Base-by-base conservation (phyloP, 2,888 invertebrate species). In the Panopea generosa region DNA sequence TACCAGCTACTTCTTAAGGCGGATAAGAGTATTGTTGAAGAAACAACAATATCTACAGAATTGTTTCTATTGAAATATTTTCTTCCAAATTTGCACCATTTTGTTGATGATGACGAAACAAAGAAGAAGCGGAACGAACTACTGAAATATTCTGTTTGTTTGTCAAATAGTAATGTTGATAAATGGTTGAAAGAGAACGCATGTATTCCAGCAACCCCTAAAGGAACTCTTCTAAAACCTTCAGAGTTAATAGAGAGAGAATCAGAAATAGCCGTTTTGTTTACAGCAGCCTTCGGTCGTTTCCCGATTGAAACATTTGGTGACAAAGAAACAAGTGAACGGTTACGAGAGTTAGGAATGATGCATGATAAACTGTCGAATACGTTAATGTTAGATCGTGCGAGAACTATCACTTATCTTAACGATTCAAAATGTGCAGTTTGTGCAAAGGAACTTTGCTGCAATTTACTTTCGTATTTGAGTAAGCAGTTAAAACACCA, bases 41-140 rank as follows among this genome's bases (percentile, higher is more conserved):
- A 18, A 16, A 56, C 49, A 26, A 74, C 77, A n/a, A 40, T 83
- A n/a, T 38, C 50, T 14, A 14, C 16, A 33, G 69, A 69, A n/a
- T n/a, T 45, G 2, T 82, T 84, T 53, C 75, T 68, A n/a, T 7
- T 50, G 0, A 22, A 76, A 9, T 53, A 78, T 29, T 74, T 84
- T 33, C 57, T 83, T n/a, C 73, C 80, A 52, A 69, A 82, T 33
- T 50, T 84, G 2, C 24, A 56, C 0, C 11, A 26, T 16, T 57
- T 75, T 22, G 14, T 56, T 29, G 14, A n/a, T 38, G n/a, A 14
- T 20, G 16, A 20, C 1, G 14, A 29, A 14, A 14, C 43, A 45
- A 55, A 47, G 20, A 56, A n/a, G n/a, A n/a, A n/a, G n/a, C n/a
- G 76, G 22, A 38, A 62, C 29, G 16, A 50, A 14, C 14, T 78